phyloP scores from a whole-genome alignment of 2,797 vertebrate species.

The Neosilurus mollespiculum region DNA sequence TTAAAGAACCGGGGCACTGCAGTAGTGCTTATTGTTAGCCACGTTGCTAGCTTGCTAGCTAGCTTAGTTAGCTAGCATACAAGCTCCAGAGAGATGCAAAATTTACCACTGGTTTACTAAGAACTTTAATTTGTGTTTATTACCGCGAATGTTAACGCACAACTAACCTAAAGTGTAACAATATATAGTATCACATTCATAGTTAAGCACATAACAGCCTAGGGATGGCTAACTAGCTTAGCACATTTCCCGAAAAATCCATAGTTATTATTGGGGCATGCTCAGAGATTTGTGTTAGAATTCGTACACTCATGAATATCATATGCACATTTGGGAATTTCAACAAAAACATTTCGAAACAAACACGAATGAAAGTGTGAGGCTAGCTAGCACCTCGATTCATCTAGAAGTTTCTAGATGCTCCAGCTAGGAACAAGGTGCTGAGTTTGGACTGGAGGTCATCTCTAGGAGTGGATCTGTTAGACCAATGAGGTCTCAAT shows the following conservation, averaged over 20 bases:
- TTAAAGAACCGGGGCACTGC: conserved; percentile 17
- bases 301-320: not conserved
- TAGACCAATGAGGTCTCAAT: not conserved
- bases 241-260: not conserved
- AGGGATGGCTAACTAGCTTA: conserved; percentile 2
- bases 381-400: not conserved
- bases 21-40: conserved; percentile 38
- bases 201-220: not conserved
- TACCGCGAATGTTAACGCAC: not conserved
- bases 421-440: not conserved
- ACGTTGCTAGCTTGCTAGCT: conserved; percentile 7
- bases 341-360: no score
- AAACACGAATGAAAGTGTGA: no score
- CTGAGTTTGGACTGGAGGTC: not conserved
- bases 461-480: not conserved
- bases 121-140: not conserved
- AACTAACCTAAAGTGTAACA: not conserved
- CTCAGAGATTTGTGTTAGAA: not conserved
- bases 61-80: not conserved
- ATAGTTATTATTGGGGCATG: not conserved
- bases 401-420: conserved; percentile 3
- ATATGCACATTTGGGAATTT: no score
- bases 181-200: not conserved
- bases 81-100: not conserved
- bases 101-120: no score